phyloP scores from a whole-genome alignment of 1,140 invertebrate species.

The Meloidogyne hapla region DNA sequence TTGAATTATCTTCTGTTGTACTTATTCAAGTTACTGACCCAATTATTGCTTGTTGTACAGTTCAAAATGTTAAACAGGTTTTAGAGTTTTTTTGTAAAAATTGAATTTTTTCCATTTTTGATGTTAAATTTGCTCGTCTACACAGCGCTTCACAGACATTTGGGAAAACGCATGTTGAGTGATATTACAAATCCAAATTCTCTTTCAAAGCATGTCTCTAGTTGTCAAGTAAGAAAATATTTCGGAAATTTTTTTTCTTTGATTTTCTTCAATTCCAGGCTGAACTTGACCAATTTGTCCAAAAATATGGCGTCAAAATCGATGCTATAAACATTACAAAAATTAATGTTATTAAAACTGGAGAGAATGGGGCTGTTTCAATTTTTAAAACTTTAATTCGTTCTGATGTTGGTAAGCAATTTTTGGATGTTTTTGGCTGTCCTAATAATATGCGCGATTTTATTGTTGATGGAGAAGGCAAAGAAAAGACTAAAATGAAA shows the following conservation, averaged over 20 bases:
- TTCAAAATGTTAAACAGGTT: constrained; percentile 42
- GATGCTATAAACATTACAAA: constrained; percentile 32
- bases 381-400: constrained; percentile 46
- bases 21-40: constrained; percentile 47
- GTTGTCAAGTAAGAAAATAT: constrained; percentile 17
- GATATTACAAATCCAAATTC: constrained; percentile 39
- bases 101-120: constrained; percentile 26
- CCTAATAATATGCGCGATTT: background rate
- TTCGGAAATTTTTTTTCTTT: constrained; percentile 14
- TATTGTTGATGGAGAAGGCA: background rate
- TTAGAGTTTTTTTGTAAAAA: constrained; percentile 3
- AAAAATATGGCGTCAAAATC: constrained; percentile 36
- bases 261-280: constrained; percentile 27
- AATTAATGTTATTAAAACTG: constrained; percentile 44
- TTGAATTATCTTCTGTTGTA: constrained; percentile 43
- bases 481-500: background rate
- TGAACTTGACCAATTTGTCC: constrained; percentile 44
- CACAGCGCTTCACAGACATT: constrained; percentile 39
- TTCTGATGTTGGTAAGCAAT: constrained; percentile 43
- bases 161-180: constrained; percentile 30
- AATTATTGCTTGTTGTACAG: constrained; percentile 30
- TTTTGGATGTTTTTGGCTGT: constrained; percentile 32
- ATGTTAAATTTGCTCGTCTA: constrained; percentile 40
- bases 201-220: constrained; percentile 4
- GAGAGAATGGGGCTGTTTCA: constrained; percentile 40